Conservation (phyloP, 2,888 invertebrate species). For the Cantharis flavilabris region DNA sequence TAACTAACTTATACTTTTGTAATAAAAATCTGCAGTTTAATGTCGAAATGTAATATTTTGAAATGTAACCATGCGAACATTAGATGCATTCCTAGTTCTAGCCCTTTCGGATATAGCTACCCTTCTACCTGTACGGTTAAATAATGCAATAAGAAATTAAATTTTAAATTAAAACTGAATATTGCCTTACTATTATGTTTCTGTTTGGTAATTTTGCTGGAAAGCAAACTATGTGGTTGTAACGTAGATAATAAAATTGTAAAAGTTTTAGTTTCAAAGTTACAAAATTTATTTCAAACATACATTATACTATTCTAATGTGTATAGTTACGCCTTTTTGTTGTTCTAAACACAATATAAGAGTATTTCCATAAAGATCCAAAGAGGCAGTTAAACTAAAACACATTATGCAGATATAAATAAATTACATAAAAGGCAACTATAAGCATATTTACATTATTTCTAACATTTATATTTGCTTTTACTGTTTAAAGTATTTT, state of each 20-base stretch:
- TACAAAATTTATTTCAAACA: neutral
- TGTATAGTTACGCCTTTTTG: neutral
- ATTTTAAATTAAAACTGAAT: neutral
- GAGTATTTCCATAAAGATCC: neutral
- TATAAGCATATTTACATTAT: neutral
- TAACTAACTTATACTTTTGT: no score
- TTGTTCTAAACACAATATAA: conserved; percentile 1
- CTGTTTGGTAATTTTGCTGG: neutral
- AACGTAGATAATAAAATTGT: neutral
- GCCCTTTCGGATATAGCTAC: no score
- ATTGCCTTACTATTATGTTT: neutral
- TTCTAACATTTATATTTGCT: neutral
- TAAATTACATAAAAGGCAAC: neutral
- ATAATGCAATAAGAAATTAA: neutral
- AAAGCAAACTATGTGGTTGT: neutral
- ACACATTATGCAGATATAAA: neutral
- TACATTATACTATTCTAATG: conserved; percentile 1
- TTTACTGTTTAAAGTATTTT: neutral
- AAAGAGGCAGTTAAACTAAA: neutral
- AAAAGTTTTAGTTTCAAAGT: neutral
- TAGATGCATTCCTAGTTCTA: neutral
- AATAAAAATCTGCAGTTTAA: no score
- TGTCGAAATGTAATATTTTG: no score
- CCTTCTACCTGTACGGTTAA: neutral
- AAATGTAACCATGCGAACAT: no score